A percentile compares a stretch with the other conserved stretches of the same genome.
Conservation (phyloP, 2,113 vertebrate species). For the Australoheros scitulus region DNA sequence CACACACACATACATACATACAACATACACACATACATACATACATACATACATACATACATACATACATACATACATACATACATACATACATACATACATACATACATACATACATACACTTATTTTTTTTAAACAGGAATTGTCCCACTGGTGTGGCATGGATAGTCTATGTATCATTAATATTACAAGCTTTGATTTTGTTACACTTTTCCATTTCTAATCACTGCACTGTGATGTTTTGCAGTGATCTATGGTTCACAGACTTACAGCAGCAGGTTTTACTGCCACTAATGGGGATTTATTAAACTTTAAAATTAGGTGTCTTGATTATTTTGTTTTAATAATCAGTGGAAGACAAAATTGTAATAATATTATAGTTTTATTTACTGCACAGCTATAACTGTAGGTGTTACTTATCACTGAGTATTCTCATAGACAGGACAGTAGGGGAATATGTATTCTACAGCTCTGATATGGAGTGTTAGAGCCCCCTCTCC, state of each 20-base stretch:
- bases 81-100: too few relatives aligned
- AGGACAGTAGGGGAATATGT: neutral
- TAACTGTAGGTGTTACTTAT: neutral
- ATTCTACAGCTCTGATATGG: neutral
- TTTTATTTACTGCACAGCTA: neutral
- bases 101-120: too few relatives aligned
- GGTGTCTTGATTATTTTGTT: accelerated
- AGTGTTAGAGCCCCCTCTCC: slow-evolving; percentile 58
- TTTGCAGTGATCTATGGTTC: too few relatives aligned
- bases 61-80: too few relatives aligned
- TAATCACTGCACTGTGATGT: neutral
- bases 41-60: too few relatives aligned
- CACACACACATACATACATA: too few relatives aligned
- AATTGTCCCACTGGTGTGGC: neutral
- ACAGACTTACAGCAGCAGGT: too few relatives aligned
- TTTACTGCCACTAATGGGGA: neutral
- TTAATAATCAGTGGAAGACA: accelerated
- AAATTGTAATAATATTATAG: neutral
- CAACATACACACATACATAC: too few relatives aligned
- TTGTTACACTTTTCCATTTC: accelerated
- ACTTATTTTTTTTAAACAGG: neutral
- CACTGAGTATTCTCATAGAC: neutral
- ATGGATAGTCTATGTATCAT: neutral
- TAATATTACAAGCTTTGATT: neutral
- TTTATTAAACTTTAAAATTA: neutral